These are phyloP conservation scores for Pelmatolapia mariae DNA, from an alignment of 2,113 vertebrate species.

Conservation along the genomic window DNA sequence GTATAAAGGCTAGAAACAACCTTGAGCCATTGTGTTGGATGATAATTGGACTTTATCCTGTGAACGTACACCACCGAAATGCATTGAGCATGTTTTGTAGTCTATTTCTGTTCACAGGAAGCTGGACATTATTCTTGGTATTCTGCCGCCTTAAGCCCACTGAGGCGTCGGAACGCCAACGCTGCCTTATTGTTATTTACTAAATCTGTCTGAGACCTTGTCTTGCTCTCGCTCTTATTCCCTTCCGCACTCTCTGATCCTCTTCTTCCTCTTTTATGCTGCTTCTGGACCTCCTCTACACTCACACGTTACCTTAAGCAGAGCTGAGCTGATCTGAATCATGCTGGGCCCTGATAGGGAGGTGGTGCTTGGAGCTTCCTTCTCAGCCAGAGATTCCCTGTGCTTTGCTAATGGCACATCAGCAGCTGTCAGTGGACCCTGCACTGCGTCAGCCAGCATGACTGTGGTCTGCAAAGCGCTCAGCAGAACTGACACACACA, in stretches of 20 bases:
- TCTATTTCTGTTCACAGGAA: not conserved
- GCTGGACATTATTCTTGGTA: not conserved
- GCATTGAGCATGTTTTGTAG: not conserved
- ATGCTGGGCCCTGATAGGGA: not conserved
- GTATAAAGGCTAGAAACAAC: not conserved
- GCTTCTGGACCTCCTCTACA: not conserved
- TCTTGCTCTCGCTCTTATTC: not conserved
- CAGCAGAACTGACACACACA: conserved; percentile 26
- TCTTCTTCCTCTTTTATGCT: not conserved
- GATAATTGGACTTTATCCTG: not conserved
- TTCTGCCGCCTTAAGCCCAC: not conserved
- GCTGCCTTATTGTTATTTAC: conserved; percentile 4
- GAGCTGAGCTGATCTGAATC: not conserved
- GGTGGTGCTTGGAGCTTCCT: not conserved
- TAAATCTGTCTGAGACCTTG: not conserved
- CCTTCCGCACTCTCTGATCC: not conserved
- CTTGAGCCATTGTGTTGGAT: not conserved
- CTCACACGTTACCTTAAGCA: not conserved
- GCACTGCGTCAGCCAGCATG: conserved; percentile 61
- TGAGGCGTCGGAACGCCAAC: not conserved
- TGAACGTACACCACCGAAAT: not conserved
- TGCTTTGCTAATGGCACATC: conserved; percentile 29
- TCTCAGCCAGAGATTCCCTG: conserved; percentile 1
- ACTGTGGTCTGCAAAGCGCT: conserved; percentile 35
- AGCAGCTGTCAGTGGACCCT: conserved; percentile 54